These are phyloP conservation scores for Collichthys lucidus DNA, from an alignment of 2,113 vertebrate species.

Conservation along the genomic window DNA sequence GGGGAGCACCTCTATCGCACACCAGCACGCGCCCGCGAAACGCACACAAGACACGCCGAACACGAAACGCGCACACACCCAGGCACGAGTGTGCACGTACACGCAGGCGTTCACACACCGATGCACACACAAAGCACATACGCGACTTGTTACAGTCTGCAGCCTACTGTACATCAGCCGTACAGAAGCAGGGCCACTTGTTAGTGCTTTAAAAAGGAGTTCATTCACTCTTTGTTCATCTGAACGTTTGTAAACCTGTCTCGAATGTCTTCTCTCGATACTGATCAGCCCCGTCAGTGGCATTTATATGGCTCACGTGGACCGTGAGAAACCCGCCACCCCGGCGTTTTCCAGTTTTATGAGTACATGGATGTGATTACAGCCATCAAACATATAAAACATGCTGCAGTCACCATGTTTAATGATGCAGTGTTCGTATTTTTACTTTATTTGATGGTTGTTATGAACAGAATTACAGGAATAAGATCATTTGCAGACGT, in stretches of 20 bases:
- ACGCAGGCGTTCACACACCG: constrained; percentile 5
- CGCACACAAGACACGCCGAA: constrained; percentile 26
- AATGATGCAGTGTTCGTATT: neutral
- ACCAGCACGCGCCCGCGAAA: constrained; percentile 66
- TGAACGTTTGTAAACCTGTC: neutral
- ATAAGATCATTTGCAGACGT: neutral
- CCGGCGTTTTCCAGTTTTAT: constrained; percentile 8
- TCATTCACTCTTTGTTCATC: constrained; percentile 2
- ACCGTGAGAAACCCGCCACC: neutral
- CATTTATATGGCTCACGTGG: constrained; percentile 6
- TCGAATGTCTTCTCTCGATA: neutral
- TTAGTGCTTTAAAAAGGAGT: neutral
- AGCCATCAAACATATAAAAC: neutral
- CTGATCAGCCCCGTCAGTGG: neutral
- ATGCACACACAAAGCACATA: constrained; percentile 1
- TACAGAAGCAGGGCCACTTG: neutral
- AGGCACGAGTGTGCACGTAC: constrained; percentile 43
- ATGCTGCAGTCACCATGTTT: neutral
- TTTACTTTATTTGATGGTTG: neutral
- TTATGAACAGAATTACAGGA: neutral
- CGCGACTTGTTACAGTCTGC: constrained; percentile 59
- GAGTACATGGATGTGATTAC: constrained; percentile 8
- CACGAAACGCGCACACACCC: constrained; percentile 44
- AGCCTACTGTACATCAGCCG: constrained; percentile 89
- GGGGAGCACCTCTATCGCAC: constrained; percentile 90